Conservation (phyloP, 2,888 invertebrate species). For the Brachypalpus laphriformis region DNA sequence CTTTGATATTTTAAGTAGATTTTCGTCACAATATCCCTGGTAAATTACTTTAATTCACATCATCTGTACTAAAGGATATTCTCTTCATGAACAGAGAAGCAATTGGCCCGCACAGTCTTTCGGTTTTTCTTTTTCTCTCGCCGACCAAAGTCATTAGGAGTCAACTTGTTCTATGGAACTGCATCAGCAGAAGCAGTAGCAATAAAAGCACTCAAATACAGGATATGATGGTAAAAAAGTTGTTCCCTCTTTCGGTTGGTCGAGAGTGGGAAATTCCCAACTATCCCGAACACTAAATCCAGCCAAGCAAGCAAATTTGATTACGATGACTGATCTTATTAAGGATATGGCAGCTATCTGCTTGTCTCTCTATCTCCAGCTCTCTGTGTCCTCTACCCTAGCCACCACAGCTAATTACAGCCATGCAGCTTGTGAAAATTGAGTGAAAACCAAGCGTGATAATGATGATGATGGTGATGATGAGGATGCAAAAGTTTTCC, state of each 20-base stretch:
- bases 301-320: conserved; percentile 58
- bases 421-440: conserved; percentile 48
- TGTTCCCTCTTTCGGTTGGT: not conserved
- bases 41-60: conserved; percentile 62
- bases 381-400: conserved; percentile 19
- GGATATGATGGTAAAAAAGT: conserved; percentile 44
- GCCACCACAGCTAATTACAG: conserved; percentile 68
- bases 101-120: conserved; percentile 28
- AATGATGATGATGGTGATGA: conserved; percentile 58
- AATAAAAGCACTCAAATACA: conserved; percentile 35
- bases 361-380: not conserved
- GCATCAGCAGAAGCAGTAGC: conserved; percentile 28
- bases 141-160: conserved; percentile 60
- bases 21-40: conserved; percentile 32
- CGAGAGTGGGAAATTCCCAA: conserved; percentile 12
- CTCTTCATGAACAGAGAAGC: conserved; percentile 18
- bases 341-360: conserved; percentile 50
- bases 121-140: conserved; percentile 10
- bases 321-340: conserved; percentile 69
- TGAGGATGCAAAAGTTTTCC: conserved; percentile 66
- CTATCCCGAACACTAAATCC: conserved; percentile 50
- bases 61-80: conserved; percentile 21
- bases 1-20: conserved; percentile 38
- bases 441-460: conserved; percentile 56
- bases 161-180: conserved; percentile 53